Percentiles rank a stretch among this genome's conserved stretches.
These are phyloP conservation scores for Leptinotarsa juncta DNA, from an alignment of 2,888 invertebrate species.

Conservation along the genomic window DNA sequence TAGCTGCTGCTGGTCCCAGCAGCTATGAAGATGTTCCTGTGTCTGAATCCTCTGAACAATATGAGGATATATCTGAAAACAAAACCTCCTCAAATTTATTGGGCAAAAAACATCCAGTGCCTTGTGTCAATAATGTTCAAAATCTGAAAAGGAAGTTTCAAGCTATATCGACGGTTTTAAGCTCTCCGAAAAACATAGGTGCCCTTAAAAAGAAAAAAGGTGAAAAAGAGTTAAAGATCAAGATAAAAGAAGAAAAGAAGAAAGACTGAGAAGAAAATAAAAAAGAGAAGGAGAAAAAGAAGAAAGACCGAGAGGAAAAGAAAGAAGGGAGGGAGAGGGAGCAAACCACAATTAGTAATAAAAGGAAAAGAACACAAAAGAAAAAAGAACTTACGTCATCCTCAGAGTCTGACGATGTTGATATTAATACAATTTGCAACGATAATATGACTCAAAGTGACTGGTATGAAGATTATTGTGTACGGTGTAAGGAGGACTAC, in stretches of 20 bases:
- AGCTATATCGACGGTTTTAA: not conserved
- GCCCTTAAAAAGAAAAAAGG: not conserved
- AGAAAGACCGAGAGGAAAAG: not conserved
- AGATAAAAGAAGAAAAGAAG: not conserved
- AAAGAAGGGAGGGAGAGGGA: not conserved
- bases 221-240: not conserved
- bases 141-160: not conserved
- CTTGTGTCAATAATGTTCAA: not conserved
- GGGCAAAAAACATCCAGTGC: constrained; percentile 1
- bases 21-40: not conserved
- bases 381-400: too few species aligned
- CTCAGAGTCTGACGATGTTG: too few species aligned
- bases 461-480: too few species aligned
- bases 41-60: not conserved
- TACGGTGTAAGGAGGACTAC: too few species aligned
- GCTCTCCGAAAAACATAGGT: not conserved
- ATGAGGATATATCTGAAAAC: not conserved
- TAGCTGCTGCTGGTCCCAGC: not conserved
- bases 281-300: not conserved
- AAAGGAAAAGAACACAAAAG: too few species aligned
- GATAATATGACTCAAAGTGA: too few species aligned
- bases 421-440: too few species aligned
- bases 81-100: not conserved
- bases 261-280: not conserved
- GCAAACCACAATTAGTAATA: not conserved